Evolutionary conservation across 2,888 invertebrate species (phyloP).

Genomic region (Rhaphigaster nebulosa): DNA sequence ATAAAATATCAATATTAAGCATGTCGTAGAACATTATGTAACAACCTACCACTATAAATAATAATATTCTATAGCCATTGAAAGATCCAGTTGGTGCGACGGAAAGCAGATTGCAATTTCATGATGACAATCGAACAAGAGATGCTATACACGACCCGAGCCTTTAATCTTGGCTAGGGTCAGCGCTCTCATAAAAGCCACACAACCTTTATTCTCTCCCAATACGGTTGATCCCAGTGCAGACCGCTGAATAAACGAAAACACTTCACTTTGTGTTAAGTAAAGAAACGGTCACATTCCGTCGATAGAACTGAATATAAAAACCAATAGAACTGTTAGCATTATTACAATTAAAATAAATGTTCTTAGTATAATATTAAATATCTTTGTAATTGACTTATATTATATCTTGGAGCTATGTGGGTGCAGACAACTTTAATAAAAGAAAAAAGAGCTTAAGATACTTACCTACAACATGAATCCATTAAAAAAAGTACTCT

Average conservation of each 20-base stretch:
- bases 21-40: neutral
- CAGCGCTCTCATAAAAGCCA: slow-evolving; percentile 33
- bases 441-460: no score
- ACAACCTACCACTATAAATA: neutral
- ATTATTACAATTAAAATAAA: no score
- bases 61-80: neutral
- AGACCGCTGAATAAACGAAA: neutral
- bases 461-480: no score
- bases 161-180: slow-evolving; percentile 23
- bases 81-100: neutral
- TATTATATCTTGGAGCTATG: no score
- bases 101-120: neutral
- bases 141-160: neutral
- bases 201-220: neutral
- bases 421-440: no score
- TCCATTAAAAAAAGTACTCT: no score
- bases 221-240: neutral
- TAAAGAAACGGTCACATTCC: neutral
- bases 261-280: neutral
- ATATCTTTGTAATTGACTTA: no score
- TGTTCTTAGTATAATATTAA: no score
- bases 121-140: neutral
- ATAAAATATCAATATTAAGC: no score
- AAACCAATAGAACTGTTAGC: neutral
- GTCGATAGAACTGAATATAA: neutral